Conservation (phyloP, 2,888 invertebrate species). For the Amphipyra berbera region DNA sequence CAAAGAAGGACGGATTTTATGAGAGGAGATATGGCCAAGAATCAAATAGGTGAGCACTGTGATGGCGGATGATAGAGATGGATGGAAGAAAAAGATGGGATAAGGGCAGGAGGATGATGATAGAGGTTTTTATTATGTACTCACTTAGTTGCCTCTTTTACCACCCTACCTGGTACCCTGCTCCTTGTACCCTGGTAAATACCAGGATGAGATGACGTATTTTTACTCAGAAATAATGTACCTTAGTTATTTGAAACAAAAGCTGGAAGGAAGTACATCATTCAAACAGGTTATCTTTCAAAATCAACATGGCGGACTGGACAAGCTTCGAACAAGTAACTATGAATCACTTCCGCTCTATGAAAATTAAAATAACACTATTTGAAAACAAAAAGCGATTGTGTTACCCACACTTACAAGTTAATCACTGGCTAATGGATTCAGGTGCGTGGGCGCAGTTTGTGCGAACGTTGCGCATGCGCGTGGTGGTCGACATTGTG, state of each 20-base stretch:
- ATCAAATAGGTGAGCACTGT: too few species aligned
- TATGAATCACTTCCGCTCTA: constrained; percentile 69
- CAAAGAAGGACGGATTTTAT: too few species aligned
- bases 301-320: neutral
- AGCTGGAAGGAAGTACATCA: neutral
- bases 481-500: constrained; percentile 63
- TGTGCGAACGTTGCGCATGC: constrained; percentile 47
- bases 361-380: constrained; percentile 64
- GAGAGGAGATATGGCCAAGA: too few species aligned
- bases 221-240: too few species aligned
- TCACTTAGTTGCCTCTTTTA: too few species aligned
- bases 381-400: constrained; percentile 76
- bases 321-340: constrained; percentile 16
- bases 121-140: too few species aligned
- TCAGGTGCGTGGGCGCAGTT: constrained; percentile 77
- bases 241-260: neutral
- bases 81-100: too few species aligned
- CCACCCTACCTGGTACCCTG: too few species aligned
- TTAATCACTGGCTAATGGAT: constrained; percentile 83
- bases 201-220: too few species aligned
- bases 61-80: too few species aligned
- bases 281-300: neutral
- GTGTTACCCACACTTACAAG: constrained; percentile 82
- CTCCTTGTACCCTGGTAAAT: too few species aligned
- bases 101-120: too few species aligned